phyloP scores from a whole-genome alignment of 1,140 invertebrate species.

The Drosophila cardini region DNA sequence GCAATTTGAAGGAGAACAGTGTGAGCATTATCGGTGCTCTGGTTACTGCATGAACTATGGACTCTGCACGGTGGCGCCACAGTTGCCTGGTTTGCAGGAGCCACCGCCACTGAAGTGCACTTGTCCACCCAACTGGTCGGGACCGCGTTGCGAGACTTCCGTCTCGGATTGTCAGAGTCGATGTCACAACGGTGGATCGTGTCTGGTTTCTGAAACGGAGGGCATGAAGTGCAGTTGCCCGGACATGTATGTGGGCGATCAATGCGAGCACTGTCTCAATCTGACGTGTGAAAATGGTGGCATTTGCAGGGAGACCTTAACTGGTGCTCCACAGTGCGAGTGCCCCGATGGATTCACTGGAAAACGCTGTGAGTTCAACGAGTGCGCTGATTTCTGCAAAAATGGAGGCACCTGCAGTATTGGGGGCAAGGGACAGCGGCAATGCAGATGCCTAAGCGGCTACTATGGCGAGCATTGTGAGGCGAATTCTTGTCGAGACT shows the following conservation, averaged over 20 bases:
- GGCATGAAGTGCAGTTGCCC: slow-evolving; percentile 82
- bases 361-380: slow-evolving; percentile 81
- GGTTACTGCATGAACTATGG: slow-evolving; percentile 88
- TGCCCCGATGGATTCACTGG: slow-evolving; percentile 85
- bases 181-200: slow-evolving; percentile 81
- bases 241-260: slow-evolving; percentile 70
- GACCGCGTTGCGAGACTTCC: slow-evolving; percentile 88
- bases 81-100: slow-evolving; percentile 63
- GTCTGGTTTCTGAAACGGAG: slow-evolving; percentile 66
- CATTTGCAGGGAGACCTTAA: slow-evolving; percentile 77
- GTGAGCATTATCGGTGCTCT: slow-evolving; percentile 88
- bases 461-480: slow-evolving; percentile 87
- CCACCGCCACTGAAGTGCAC: slow-evolving; percentile 85
- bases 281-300: slow-evolving; percentile 81
- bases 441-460: slow-evolving; percentile 85
- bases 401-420: slow-evolving; percentile 86
- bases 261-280: slow-evolving; percentile 83
- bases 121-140: slow-evolving; percentile 88
- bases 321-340: slow-evolving; percentile 85
- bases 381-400: slow-evolving; percentile 85
- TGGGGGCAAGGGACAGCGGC: slow-evolving; percentile 79
- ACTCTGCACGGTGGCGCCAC: slow-evolving; percentile 85
- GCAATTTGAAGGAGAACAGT: slow-evolving; percentile 87
- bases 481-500: slow-evolving; percentile 85
- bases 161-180: slow-evolving; percentile 85